phyloP scores from a whole-genome alignment of 2,888 invertebrate genomes.

The Dolomedes plantarius region DNA sequence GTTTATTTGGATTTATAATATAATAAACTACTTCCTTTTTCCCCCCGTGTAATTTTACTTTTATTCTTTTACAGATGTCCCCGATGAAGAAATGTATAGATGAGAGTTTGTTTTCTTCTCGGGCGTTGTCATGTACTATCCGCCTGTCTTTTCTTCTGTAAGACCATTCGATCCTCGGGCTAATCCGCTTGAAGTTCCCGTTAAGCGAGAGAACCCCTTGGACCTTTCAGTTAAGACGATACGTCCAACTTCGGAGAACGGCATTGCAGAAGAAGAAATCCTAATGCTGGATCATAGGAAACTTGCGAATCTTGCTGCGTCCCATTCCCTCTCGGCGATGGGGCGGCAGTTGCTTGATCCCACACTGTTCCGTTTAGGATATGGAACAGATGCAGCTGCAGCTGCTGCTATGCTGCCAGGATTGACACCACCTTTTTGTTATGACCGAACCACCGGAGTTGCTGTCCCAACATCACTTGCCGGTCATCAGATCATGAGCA shows the following conservation, averaged over 20 bases:
- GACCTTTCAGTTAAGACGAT: constrained; percentile 93
- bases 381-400: constrained; percentile 37
- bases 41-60: too few species aligned
- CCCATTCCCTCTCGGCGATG: constrained; percentile 52
- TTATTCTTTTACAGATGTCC: constrained; percentile 12
- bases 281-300: constrained; percentile 73
- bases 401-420: constrained; percentile 36
- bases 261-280: constrained; percentile 77
- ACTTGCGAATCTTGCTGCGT: constrained; percentile 65
- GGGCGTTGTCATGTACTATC: constrained; percentile 63
- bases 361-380: constrained; percentile 55
- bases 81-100: constrained; percentile 60
- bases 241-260: constrained; percentile 91
- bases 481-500: constrained; percentile 54
- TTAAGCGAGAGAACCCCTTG: constrained; percentile 82
- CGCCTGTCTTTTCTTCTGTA: constrained; percentile 56
- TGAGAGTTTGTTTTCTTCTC: constrained; percentile 21
- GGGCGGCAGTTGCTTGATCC: constrained; percentile 66
- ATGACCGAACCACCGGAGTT: constrained; percentile 52
- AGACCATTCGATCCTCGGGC: constrained; percentile 52
- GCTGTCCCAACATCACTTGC: constrained; percentile 59
- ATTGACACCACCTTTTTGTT: constrained; percentile 60
- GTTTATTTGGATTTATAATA: too few species aligned
- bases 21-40: too few species aligned
- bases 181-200: constrained; percentile 46